Conservation (phyloP, 1,140 invertebrate genomes). For the Penaeus chinensis region DNA sequence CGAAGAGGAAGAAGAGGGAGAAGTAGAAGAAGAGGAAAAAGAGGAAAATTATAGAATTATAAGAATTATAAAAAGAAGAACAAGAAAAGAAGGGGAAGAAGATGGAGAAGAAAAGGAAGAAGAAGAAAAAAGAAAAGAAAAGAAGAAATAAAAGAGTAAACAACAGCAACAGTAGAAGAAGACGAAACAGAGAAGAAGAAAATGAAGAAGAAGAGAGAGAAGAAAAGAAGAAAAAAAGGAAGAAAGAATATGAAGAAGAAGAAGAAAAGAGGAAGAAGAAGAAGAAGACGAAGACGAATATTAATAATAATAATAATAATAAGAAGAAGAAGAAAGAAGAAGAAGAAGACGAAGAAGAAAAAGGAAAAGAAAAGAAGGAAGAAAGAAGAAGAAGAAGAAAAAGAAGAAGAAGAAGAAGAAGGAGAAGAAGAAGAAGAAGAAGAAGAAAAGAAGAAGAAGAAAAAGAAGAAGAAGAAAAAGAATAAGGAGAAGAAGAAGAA, state of each 20-base stretch:
- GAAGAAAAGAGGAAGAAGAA: background rate
- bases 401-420: background rate
- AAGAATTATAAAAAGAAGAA: background rate
- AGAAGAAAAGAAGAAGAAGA: background rate
- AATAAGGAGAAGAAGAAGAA: background rate
- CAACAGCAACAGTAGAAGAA: background rate
- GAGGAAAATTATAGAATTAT: background rate
- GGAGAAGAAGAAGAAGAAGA: background rate
- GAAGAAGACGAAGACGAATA: background rate
- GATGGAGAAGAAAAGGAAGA: background rate
- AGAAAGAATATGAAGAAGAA: background rate
- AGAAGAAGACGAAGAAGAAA: no score
- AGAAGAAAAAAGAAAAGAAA: background rate
- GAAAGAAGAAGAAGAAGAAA: background rate
- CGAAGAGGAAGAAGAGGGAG: background rate
- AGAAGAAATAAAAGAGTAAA: background rate
- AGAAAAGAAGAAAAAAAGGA: no score
- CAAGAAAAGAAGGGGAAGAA: background rate
- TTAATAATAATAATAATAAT: background rate
- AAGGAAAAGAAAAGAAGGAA: no score
- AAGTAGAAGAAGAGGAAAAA: background rate
- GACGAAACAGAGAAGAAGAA: background rate
- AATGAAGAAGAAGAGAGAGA: background rate
- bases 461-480: background rate
- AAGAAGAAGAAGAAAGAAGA: background rate